Evolutionary conservation across 2,113 vertebrate genomes (phyloP).

Genomic region (Cromileptes altivelis): DNA sequence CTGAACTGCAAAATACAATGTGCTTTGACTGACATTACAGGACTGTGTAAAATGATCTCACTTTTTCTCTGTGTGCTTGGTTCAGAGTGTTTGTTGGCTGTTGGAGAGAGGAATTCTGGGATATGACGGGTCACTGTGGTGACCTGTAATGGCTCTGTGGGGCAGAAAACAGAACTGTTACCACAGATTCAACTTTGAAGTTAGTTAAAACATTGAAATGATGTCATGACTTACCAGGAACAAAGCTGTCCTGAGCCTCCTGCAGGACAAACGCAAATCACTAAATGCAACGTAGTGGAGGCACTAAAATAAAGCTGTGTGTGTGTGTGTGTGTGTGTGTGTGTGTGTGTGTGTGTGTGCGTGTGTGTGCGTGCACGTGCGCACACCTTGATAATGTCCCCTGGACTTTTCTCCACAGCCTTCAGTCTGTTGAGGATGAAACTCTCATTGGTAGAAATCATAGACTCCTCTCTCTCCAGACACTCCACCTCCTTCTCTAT

Average conservation of each 20-base stretch:
- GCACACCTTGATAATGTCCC: slow-evolving; percentile 92
- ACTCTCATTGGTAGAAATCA: slow-evolving; percentile 90
- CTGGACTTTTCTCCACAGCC: slow-evolving; percentile 88
- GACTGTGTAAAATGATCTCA: slow-evolving; percentile 54
- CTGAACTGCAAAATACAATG: neutral
- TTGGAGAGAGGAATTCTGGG: slow-evolving; percentile 82
- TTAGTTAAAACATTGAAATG: neutral
- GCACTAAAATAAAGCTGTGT: neutral
- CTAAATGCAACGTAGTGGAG: neutral
- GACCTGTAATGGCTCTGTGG: slow-evolving; percentile 82
- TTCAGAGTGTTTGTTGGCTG: slow-evolving; percentile 61
- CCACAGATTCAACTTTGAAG: neutral
- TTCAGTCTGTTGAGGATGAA: slow-evolving; percentile 91
- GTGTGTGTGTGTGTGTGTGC: neutral
- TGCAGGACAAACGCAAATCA: slow-evolving; percentile 29
- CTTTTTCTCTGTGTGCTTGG: slow-evolving; percentile 84
- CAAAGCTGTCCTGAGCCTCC: slow-evolving; percentile 61
- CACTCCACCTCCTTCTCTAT: slow-evolving; percentile 90
- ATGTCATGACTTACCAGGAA: slow-evolving; percentile 44
- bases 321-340: no score
- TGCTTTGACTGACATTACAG: neutral
- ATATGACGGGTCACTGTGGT: slow-evolving; percentile 85
- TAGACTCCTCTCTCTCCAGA: slow-evolving; percentile 90
- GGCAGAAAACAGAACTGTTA: slow-evolving; percentile 26
- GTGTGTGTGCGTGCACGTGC: neutral